Conservation (phyloP, 2,797 vertebrate species). For the Ctenochaetus hawaiiensis region DNA sequence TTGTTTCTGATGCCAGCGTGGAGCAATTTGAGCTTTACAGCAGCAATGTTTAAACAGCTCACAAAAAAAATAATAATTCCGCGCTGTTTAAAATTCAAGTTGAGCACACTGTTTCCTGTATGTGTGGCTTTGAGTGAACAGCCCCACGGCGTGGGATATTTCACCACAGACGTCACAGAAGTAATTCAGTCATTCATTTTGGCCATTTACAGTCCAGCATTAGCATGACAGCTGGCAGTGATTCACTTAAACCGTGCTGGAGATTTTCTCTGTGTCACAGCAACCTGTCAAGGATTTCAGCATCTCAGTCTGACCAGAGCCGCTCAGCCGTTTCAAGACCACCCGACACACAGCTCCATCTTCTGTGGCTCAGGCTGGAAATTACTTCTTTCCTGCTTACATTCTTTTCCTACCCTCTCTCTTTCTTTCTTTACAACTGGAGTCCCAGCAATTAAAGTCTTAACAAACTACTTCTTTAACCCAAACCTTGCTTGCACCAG, state of each 20-base stretch:
- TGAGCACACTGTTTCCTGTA: constrained; percentile 8
- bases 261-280: constrained; percentile 2
- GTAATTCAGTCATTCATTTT: constrained; percentile 38
- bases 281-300: constrained; percentile 8
- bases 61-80: neutral
- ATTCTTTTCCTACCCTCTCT: too few relatives aligned
- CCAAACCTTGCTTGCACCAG: too few relatives aligned
- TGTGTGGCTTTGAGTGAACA: constrained; percentile 5
- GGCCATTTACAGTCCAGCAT: constrained; percentile 20
- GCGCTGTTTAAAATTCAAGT: constrained; percentile 31
- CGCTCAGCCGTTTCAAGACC: neutral
- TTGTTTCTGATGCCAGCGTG: constrained; percentile 4
- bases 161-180: neutral
- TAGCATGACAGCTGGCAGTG: constrained; percentile 35
- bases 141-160: constrained; percentile 5
- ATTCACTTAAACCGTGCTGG: constrained; percentile 3
- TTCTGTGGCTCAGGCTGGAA: neutral
- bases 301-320: neutral
- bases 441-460: neutral
- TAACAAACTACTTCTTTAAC: too few relatives aligned
- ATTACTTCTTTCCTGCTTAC: too few relatives aligned
- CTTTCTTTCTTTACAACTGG: neutral
- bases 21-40: constrained; percentile 14
- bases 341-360: neutral
- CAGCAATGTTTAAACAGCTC: constrained; percentile 13